These are phyloP conservation scores for Esox niger DNA, from an alignment of 2,113 vertebrate genomes.

Conservation along the genomic window DNA sequence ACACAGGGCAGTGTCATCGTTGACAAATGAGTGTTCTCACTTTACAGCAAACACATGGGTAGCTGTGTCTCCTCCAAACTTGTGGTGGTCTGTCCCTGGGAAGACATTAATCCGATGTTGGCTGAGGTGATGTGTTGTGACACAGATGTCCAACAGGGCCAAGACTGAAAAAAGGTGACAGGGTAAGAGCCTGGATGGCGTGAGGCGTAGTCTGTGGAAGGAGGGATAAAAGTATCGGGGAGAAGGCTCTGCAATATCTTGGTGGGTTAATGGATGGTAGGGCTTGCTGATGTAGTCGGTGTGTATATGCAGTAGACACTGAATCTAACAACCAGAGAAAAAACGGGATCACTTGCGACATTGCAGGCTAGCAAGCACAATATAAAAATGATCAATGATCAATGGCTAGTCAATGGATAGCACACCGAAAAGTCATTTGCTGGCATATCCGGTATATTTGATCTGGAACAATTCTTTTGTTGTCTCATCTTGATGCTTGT, in stretches of 20 bases:
- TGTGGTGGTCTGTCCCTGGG: conserved; percentile 4
- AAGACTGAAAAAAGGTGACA: conserved; percentile 19
- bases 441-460: not conserved
- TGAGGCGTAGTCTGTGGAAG: conserved; percentile 2
- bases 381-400: not conserved
- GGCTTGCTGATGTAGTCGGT: conserved; percentile 20
- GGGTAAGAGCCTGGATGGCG: conserved; percentile 16
- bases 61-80: conserved; percentile 12
- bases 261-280: conserved; percentile 22
- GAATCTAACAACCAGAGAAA: not conserved
- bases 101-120: conserved; percentile 18
- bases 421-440: not conserved
- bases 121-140: conserved; percentile 15
- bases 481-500: no score
- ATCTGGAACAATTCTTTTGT: no score
- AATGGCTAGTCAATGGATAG: not conserved
- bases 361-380: not conserved
- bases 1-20: conserved; percentile 22
- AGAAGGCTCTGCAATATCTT: conserved; percentile 8
- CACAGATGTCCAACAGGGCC: not conserved
- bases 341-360: not conserved
- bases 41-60: conserved; percentile 15
- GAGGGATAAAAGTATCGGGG: conserved; percentile 1
- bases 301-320: conserved; percentile 24
- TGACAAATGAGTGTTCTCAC: conserved; percentile 26